These are phyloP conservation scores for fruit fly (Drosophila melanogaster) DNA, from an alignment of 1,140 invertebrate species.

Conservation along the genomic window Release_6_plus_ISO1_MT NT_033779.5:8304501-8305000, in stretches of 20 bases:
- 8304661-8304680: conserved; percentile 81
- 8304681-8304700: conserved; percentile 84
- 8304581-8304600: conserved; percentile 84
- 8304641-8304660: conserved; percentile 40
- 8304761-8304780: conserved; percentile 53
- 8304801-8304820: no score
- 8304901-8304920: conserved; percentile 71
- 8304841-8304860: conserved; percentile 57
- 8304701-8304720: conserved; percentile 82
- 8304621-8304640: conserved; percentile 26
- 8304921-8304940: conserved; percentile 78
- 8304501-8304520: conserved; percentile 89
- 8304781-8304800: not conserved
- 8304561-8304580: conserved; percentile 92
- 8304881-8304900: conserved; percentile 84
- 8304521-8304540: conserved; percentile 88
- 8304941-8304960: conserved; percentile 80
- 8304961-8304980: conserved; percentile 77
- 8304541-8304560: conserved; percentile 90
- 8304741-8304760: conserved; percentile 58
- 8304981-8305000: conserved; percentile 59
- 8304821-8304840: not conserved
- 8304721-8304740: conserved; percentile 42
- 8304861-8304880: conserved; percentile 74
- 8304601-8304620: not conserved